Conservation (phyloP, 2,113 vertebrate species). For the Notarius lentiginosus region DNA sequence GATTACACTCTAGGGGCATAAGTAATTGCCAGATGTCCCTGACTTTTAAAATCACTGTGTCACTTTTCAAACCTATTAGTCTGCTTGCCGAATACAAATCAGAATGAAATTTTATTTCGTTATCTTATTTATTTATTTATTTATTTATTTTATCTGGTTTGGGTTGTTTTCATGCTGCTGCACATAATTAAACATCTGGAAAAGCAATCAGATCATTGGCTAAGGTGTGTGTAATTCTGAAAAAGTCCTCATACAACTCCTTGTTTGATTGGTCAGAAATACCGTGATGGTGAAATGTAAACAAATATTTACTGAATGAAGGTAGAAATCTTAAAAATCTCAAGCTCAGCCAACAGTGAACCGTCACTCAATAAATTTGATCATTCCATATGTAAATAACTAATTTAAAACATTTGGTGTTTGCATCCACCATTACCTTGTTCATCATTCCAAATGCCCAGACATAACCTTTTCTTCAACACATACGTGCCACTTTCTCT, state of each 20-base stretch:
- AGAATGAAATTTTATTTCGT: no score
- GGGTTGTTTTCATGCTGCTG: background rate
- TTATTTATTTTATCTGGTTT: background rate
- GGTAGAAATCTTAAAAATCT: background rate
- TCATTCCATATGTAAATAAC: background rate
- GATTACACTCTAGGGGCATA: constrained; percentile 16
- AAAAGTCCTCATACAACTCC: background rate
- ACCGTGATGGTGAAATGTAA: background rate
- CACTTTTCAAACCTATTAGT: constrained; percentile 3
- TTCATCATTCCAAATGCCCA: background rate
- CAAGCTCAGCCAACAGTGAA: background rate
- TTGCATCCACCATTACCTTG: background rate
- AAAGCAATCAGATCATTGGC: background rate
- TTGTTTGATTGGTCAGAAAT: background rate
- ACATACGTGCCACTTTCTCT: background rate
- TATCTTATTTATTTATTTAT: background rate
- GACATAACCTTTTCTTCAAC: background rate
- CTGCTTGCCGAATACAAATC: background rate
- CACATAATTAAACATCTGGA: background rate
- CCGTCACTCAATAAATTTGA: background rate
- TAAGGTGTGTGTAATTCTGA: background rate
- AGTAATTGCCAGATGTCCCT: constrained; percentile 6
- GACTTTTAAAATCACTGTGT: background rate
- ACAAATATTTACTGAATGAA: background rate
- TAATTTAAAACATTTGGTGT: background rate